A percentile compares a stretch with the other conserved stretches of the same genome.
Conservation (phyloP, 2,113 vertebrate species). For the Stigmatopora argus region DNA sequence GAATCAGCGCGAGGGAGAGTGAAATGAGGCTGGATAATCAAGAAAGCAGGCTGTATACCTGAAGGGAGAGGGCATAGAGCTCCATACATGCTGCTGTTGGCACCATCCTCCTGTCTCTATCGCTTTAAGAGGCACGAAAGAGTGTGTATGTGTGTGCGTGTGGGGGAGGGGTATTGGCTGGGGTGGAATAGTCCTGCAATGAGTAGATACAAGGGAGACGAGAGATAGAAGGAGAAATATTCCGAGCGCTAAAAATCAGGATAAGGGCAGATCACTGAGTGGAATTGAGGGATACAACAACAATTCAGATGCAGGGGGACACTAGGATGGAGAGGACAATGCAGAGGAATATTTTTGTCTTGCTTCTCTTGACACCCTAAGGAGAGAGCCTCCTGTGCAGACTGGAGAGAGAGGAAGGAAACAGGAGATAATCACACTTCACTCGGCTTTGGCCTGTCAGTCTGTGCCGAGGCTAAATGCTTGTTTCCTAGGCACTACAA, state of each 20-base stretch:
- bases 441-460: constrained; percentile 47
- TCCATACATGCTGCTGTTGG: constrained; percentile 40
- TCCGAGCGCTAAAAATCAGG: constrained; percentile 20
- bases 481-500: constrained; percentile 48
- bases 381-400: constrained; percentile 46
- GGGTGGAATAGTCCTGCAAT: constrained; percentile 77
- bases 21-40: constrained; percentile 65
- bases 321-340: constrained; percentile 37
- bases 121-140: constrained; percentile 73
- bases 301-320: constrained; percentile 31
- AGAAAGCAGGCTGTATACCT: constrained; percentile 57
- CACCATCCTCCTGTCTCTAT: constrained; percentile 58
- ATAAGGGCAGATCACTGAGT: constrained; percentile 64
- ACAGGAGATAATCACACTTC: constrained; percentile 38
- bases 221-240: constrained; percentile 39
- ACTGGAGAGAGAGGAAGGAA: constrained; percentile 31
- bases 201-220: constrained; percentile 69
- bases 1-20: constrained; percentile 22
- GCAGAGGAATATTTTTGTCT: constrained; percentile 25
- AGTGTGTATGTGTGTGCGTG: constrained; percentile 57
- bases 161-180: constrained; percentile 74
- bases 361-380: constrained; percentile 36
- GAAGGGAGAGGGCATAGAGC: constrained; percentile 38
- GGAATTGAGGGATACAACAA: constrained; percentile 59
- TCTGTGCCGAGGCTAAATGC: constrained; percentile 42